A percentile compares a stretch with the other conserved stretches of the same genome.
These are phyloP conservation scores for Stegana nigrithorax DNA, from an alignment of 2,888 invertebrate species.

Conservation along the genomic window DNA sequence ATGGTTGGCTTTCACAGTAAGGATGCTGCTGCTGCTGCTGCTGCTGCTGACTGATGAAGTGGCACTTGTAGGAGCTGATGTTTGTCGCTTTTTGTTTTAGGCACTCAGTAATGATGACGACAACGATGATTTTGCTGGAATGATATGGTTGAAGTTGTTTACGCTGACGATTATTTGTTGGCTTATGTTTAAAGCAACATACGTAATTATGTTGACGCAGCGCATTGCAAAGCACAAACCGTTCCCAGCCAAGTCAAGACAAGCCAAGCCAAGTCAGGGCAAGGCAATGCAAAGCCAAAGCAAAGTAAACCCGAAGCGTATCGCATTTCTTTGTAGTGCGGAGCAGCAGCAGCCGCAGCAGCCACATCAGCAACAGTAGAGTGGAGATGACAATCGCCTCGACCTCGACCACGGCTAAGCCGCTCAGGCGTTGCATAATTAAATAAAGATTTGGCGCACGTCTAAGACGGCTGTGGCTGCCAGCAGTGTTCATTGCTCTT, in stretches of 20 bases:
- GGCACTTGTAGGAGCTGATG: slow-evolving; percentile 41
- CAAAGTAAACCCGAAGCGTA: no score
- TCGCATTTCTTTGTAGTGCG: no score
- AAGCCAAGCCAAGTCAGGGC: no score
- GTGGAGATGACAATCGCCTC: slow-evolving; percentile 6
- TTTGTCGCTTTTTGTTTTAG: background rate
- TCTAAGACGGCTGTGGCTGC: background rate
- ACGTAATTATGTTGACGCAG: slow-evolving; percentile 52
- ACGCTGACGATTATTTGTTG: slow-evolving; percentile 25
- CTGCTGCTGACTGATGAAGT: slow-evolving; percentile 54
- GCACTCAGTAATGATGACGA: background rate
- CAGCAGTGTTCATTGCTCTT: slow-evolving; percentile 33
- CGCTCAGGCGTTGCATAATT: slow-evolving; percentile 38
- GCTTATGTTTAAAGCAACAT: slow-evolving; percentile 47
- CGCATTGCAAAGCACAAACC: no score
- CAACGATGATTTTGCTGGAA: slow-evolving; percentile 23
- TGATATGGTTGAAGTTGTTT: no score
- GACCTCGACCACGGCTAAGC: no score
- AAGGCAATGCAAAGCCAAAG: slow-evolving; percentile 5
- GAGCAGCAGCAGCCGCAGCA: slow-evolving; percentile 1
- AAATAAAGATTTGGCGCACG: slow-evolving; percentile 45
- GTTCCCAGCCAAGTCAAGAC: no score
- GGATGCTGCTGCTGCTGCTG: slow-evolving; percentile 20
- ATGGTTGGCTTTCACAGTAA: no score
- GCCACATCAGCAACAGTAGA: background rate